These are phyloP conservation scores for Chionodraco myersi DNA, from an alignment of 2,113 vertebrate genomes.

Conservation along the genomic window DNA sequence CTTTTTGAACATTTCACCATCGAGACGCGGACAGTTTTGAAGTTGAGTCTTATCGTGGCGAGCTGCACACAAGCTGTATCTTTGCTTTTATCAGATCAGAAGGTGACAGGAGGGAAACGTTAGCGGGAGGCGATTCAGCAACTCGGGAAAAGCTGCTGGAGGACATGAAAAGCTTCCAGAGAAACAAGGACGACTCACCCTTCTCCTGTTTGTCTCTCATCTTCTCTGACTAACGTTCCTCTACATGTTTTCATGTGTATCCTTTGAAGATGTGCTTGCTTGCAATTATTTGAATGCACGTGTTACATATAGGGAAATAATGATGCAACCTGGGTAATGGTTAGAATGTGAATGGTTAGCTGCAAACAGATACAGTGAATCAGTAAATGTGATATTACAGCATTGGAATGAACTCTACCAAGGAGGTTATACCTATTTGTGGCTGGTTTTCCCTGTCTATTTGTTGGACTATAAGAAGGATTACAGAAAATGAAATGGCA, in stretches of 20 bases:
- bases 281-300: slow-evolving; percentile 13
- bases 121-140: slow-evolving; percentile 58
- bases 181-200: slow-evolving; percentile 23
- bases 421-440: too few relatives aligned
- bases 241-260: background rate
- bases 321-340: background rate
- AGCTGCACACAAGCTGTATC: slow-evolving; percentile 47
- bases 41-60: slow-evolving; percentile 56
- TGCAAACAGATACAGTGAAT: background rate
- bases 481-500: too few relatives aligned
- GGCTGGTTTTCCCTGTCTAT: too few relatives aligned
- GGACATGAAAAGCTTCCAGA: slow-evolving; percentile 54
- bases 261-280: slow-evolving; percentile 1
- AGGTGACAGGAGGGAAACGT: slow-evolving; percentile 41
- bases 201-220: slow-evolving; percentile 3
- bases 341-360: background rate
- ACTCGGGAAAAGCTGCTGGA: slow-evolving; percentile 51
- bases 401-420: background rate
- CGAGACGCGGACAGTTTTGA: slow-evolving; percentile 32
- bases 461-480: too few relatives aligned
- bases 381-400: background rate
- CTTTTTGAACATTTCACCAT: slow-evolving; percentile 25
- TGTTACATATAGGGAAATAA: background rate
- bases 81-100: slow-evolving; percentile 67
- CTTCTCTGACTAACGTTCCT: slow-evolving; percentile 12